These are phyloP conservation scores for Acromyrmex echinatior DNA, from an alignment of 1,140 invertebrate genomes.

Conservation along the genomic window DNA sequence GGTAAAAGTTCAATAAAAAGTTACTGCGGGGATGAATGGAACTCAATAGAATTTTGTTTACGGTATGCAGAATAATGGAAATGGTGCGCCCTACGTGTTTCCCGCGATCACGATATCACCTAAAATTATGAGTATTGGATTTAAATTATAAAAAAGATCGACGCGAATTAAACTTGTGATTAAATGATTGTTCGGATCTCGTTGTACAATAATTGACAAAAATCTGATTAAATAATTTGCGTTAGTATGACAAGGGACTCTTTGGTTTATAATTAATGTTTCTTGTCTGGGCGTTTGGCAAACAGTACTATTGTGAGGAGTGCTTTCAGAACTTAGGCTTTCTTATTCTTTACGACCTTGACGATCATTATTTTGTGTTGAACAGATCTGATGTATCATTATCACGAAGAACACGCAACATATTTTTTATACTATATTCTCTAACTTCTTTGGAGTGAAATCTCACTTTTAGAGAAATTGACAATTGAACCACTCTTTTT, in stretches of 20 bases:
- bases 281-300: constrained; percentile 16
- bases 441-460: too few species aligned
- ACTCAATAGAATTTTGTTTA: neutral
- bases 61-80: constrained; percentile 34
- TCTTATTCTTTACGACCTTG: neutral
- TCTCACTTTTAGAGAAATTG: too few species aligned
- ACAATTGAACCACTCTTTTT: too few species aligned
- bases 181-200: neutral
- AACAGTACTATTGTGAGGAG: constrained; percentile 8
- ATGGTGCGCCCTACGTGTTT: constrained; percentile 7
- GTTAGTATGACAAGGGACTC: neutral
- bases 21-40: constrained; percentile 14
- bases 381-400: neutral
- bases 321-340: neutral
- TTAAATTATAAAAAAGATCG: neutral
- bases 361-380: constrained; percentile 28
- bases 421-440: neutral
- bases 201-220: neutral
- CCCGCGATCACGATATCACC: constrained; percentile 21
- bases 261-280: constrained; percentile 46
- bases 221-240: constrained; percentile 22
- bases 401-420: neutral
- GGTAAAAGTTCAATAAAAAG: neutral
- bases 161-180: neutral
- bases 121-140: neutral